Conservation (phyloP, 2,888 invertebrate species). For the Leptogaster cylindrica region DNA sequence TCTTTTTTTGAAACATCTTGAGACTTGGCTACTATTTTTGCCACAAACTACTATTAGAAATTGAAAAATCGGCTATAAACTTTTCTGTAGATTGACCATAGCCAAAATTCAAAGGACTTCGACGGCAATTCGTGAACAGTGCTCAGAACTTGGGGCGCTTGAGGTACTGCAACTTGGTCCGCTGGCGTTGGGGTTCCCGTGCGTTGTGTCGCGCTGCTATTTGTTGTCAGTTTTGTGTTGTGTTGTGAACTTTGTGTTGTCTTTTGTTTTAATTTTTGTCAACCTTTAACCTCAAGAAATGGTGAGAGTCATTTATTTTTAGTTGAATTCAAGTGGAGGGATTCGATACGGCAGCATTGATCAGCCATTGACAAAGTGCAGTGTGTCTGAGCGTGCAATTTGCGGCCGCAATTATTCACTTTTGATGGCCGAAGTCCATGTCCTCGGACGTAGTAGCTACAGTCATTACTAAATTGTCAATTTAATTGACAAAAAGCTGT, state of each 20-base stretch:
- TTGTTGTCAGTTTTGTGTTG: constrained; percentile 5
- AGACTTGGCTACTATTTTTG: constrained; percentile 44
- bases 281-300: constrained; percentile 29
- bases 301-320: constrained; percentile 33
- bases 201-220: not conserved
- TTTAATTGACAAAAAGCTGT: no score
- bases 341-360: not conserved
- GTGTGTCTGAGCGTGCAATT: constrained; percentile 4
- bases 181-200: not conserved
- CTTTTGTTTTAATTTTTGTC: constrained; percentile 7
- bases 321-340: not conserved
- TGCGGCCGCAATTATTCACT: no score
- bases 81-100: constrained; percentile 22
- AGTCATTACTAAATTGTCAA: no score
- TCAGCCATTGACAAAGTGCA: constrained; percentile 1
- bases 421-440: no score
- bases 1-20: no score
- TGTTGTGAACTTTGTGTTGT: constrained; percentile 12
- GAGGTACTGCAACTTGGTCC: constrained; percentile 24
- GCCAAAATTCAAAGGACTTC: constrained; percentile 30
- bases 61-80: constrained; percentile 40
- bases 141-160: constrained; percentile 35
- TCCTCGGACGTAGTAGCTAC: no score
- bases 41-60: constrained; percentile 41
- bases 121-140: constrained; percentile 7